These are phyloP conservation scores for Thunnus thynnus DNA, from an alignment of 2,113 vertebrate genomes.

Conservation along the genomic window DNA sequence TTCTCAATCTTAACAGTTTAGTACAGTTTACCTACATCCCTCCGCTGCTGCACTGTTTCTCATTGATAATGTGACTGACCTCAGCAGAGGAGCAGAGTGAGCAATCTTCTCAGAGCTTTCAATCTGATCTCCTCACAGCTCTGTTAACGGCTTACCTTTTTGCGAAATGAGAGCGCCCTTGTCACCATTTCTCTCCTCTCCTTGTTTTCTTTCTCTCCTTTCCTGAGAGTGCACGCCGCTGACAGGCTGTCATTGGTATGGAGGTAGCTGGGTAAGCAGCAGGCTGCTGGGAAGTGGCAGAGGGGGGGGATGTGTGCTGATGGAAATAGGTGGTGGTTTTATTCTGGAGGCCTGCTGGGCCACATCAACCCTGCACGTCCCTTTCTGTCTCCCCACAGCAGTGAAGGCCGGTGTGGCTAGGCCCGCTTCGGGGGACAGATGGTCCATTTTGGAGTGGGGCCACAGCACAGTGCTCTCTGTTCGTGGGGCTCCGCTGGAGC, in stretches of 20 bases:
- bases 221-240: conserved; percentile 38
- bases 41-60: conserved; percentile 31
- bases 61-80: conserved; percentile 67
- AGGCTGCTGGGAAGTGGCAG: conserved; percentile 49
- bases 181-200: conserved; percentile 34
- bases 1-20: conserved; percentile 27
- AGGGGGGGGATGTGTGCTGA: conserved; percentile 55
- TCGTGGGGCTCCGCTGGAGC: conserved; percentile 67
- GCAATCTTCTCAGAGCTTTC: conserved; percentile 46
- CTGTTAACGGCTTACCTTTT: conserved; percentile 52
- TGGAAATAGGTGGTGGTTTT: conserved; percentile 78
- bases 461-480: conserved; percentile 70
- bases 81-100: conserved; percentile 23
- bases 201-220: conserved; percentile 9
- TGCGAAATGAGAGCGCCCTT: conserved; percentile 48
- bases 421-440: conserved; percentile 79
- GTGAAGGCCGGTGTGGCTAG: conserved; percentile 49
- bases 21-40: conserved; percentile 34
- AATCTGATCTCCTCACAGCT: conserved; percentile 46
- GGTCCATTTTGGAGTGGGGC: conserved; percentile 81
- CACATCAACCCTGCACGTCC: conserved; percentile 70
- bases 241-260: conserved; percentile 56
- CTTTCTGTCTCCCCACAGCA: conserved; percentile 45
- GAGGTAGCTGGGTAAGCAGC: conserved; percentile 55
- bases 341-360: conserved; percentile 75